Conservation (phyloP, 2,113 vertebrate genomes). For the Bombycilla garrulus region DNA sequence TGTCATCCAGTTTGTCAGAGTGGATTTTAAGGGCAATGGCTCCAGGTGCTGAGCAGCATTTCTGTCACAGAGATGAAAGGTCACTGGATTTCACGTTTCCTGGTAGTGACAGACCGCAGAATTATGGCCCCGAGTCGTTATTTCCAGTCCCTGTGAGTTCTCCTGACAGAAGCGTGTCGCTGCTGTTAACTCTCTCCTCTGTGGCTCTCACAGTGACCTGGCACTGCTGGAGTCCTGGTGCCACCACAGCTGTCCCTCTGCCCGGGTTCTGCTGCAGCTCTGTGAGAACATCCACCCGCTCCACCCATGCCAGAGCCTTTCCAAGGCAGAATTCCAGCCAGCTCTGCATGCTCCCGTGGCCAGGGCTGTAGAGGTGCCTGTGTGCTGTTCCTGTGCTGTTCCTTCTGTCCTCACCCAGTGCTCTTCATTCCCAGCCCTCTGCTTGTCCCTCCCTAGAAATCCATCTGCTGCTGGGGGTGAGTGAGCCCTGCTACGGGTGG, state of each 20-base stretch:
- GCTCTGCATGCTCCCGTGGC: not conserved
- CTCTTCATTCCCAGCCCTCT: not conserved
- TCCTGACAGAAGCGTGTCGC: conserved; percentile 46
- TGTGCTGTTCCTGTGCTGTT: not conserved
- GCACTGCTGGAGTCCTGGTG: not conserved
- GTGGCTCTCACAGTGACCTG: not conserved
- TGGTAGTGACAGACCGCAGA: conserved; percentile 43
- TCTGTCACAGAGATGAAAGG: conserved; percentile 48
- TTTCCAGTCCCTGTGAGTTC: conserved; percentile 11
- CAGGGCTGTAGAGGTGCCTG: not conserved
- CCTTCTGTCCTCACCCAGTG: not conserved
- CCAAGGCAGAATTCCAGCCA: accelerated
- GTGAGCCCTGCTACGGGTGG: not conserved
- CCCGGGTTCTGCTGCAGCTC: not conserved
- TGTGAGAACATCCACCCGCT: not conserved
- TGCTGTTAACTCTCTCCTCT: conserved; percentile 30
- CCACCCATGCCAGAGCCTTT: not conserved
- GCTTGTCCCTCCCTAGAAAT: not conserved
- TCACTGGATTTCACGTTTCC: conserved; percentile 49
- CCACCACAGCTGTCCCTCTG: not conserved
- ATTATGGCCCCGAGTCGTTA: conserved; percentile 45
- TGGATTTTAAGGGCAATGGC: conserved; percentile 1
- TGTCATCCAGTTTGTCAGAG: not conserved
- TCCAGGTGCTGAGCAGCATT: conserved; percentile 17
- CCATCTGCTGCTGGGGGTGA: not conserved